Base-by-base conservation (phyloP, 1,140 invertebrate species). In the Drosophila pallidifrons region DNA sequence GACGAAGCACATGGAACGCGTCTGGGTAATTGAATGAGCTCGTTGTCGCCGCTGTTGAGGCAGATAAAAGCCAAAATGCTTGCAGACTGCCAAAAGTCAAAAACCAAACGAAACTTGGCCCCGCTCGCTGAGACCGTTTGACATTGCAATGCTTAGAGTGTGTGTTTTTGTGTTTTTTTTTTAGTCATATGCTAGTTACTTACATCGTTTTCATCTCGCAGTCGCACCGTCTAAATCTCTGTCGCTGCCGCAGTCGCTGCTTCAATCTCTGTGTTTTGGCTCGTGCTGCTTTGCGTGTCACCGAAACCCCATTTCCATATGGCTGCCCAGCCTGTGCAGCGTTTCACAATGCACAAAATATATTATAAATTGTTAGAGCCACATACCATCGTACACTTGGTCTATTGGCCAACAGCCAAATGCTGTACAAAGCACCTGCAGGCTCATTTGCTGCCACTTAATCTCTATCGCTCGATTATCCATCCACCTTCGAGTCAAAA, bases 91-190 rank as follows among this genome's bases (percentile, higher is more conserved):
- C 46, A 54, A 73, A 57, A 59, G 35, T 15, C 35, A 54, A 73
- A 57, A 59, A 57, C 6, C 57, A 54, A 38, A 16, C 30, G 5
- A 55, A 25, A 32, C 43, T 7, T 49, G 54, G 63, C 63, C 63
- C 32, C 35, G 13, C 35, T 25, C 57, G 25, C 58, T 8, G 20
- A 38, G 59, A 20, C 49, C 35, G 16, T n/a, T 77, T 88, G 83
- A 89, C 83, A 88, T 88, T 89, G 85, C 80, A 71, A 41, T 52
- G 70, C 54, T 67, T n/a, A 20, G 60, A 71, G 59, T 46, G 43
- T 11, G 47, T 58, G 41, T 35, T 16, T 45, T 58, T 63, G 25
- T 64, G 57, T 49, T n/a, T 67, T 58, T 45, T 13, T 38, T 55
- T 63, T 38, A 72, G 61, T 49, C 30, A 57, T 38, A 25, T 25